Percentiles rank a stretch among this genome's conserved stretches.
These are phyloP conservation scores for Pollenia griseotomentosa DNA, from an alignment of 2,888 invertebrate species.

Conservation along the genomic window DNA sequence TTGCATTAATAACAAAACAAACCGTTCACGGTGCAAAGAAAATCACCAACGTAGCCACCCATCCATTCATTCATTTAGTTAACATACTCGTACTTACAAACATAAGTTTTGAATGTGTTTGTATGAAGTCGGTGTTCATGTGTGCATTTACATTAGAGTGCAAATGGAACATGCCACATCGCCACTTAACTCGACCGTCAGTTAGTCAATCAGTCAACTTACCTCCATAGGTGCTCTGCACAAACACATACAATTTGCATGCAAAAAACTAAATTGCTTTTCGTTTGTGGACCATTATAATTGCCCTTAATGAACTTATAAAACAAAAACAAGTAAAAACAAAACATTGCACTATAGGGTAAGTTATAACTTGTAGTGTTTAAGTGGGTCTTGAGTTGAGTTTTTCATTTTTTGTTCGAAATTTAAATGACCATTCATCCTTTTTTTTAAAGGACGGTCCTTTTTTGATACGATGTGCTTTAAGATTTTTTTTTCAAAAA, in stretches of 20 bases:
- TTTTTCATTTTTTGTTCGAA: no score
- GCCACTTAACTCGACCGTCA: not conserved
- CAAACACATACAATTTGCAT: slow-evolving; percentile 37
- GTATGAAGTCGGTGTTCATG: not conserved
- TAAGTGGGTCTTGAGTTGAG: no score
- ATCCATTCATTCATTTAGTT: slow-evolving; percentile 30
- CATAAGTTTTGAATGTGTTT: not conserved
- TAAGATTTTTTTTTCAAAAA: no score
- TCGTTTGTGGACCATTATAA: slow-evolving; percentile 60
- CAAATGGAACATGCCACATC: not conserved
- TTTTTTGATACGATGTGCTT: no score
- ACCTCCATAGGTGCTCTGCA: not conserved
- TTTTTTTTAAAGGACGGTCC: no score
- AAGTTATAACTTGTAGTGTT: no score
- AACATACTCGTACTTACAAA: not conserved
- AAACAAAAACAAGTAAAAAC: slow-evolving; percentile 25
- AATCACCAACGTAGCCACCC: slow-evolving; percentile 45
- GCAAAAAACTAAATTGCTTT: slow-evolving; percentile 55
- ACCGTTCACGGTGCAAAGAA: slow-evolving; percentile 50
- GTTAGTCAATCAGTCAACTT: slow-evolving; percentile 23
- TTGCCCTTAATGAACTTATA: slow-evolving; percentile 57
- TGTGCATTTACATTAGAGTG: not conserved
- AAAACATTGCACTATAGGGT: no score
- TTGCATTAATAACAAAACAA: slow-evolving; percentile 48
- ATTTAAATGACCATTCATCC: no score